Conservation (phyloP, 2,113 vertebrate species). For the Eulacestoma nigropectus region DNA sequence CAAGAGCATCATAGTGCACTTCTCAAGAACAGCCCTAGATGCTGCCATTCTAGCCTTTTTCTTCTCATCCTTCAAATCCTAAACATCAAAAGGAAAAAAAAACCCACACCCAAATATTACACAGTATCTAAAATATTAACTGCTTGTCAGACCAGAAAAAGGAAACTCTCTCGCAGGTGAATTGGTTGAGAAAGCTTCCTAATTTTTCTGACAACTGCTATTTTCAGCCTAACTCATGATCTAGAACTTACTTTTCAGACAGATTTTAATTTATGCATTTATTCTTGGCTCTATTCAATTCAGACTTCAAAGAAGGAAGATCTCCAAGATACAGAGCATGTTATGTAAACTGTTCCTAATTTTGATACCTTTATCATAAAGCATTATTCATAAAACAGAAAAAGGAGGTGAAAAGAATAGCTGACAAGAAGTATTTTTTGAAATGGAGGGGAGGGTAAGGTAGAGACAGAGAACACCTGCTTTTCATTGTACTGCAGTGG, state of each 20-base stretch:
- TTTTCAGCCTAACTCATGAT: constrained; percentile 2
- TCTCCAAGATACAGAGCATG: neutral
- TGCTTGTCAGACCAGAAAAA: neutral
- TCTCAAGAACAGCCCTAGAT: constrained; percentile 92
- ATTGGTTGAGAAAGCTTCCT: neutral
- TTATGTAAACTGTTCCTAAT: constrained; percentile 5
- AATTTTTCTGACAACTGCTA: neutral
- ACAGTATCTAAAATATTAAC: neutral
- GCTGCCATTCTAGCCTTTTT: constrained; percentile 97
- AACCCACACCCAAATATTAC: neutral
- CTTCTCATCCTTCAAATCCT: constrained; percentile 99
- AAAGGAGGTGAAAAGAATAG: neutral
- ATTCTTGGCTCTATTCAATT: neutral
- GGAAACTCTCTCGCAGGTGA: neutral
- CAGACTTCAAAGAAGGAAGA: neutral
- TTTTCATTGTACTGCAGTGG: neutral
- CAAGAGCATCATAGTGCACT: constrained; percentile 99
- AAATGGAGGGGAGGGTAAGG: neutral
- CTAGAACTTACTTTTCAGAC: neutral
- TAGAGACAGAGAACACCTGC: neutral
- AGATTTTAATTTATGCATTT: neutral
- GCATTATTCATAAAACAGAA: neutral
- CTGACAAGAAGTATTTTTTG: neutral
- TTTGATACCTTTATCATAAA: neutral
- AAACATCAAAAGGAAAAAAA: neutral